Evolutionary conservation across 2,113 vertebrate species (phyloP), one percentile per base, ranked within the genome.

Genomic region (Tursiops truncatus): DNA sequence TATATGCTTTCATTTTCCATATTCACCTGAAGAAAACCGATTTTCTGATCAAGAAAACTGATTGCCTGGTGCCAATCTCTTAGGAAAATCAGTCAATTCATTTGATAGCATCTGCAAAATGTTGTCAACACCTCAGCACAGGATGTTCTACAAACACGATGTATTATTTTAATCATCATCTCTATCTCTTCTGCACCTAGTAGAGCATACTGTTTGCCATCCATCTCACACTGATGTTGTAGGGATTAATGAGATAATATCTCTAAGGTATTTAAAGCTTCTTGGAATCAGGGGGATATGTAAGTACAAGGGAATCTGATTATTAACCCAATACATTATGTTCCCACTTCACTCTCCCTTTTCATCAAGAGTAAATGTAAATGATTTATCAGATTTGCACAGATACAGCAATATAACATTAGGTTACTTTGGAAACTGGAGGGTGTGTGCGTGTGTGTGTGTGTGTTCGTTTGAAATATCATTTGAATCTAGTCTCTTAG

Each of bases 191-290:
- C 44, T 82, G 47, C 31, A 31, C 65, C 79, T 82, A 47, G 70
- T 6, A 4, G 79, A 93, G 70, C 33, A 26, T 21, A 50, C 23
- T 73, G 6, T 73, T 92, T 94, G 50, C 70, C 83, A 94, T 97
- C 89, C 33, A 18, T 84, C 56, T 92, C 87, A 89, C 8, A 31
- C 2, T 65, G 95, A 94, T 94, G 60, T 23, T 95, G 58, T 18
- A 53, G 15, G 80, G 90, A 97, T 96, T 97, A 96, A 89, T 67
- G 71, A 96, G 90, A 85, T 96, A 89, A 65, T 70, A 96, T 96
- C 96, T 94, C 2, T 87, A 58, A 91, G 89, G 80, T 58, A 77
- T 71, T 97, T 89, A 96, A 80, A 77, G 84, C 62, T 96, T 56
- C 67, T 93, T 90, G 83, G 84, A 96, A 94, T 89, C 77, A 65